These are phyloP conservation scores for Drosophila mulleri DNA, from an alignment of 2,888 invertebrate genomes.

Conservation along the genomic window DNA sequence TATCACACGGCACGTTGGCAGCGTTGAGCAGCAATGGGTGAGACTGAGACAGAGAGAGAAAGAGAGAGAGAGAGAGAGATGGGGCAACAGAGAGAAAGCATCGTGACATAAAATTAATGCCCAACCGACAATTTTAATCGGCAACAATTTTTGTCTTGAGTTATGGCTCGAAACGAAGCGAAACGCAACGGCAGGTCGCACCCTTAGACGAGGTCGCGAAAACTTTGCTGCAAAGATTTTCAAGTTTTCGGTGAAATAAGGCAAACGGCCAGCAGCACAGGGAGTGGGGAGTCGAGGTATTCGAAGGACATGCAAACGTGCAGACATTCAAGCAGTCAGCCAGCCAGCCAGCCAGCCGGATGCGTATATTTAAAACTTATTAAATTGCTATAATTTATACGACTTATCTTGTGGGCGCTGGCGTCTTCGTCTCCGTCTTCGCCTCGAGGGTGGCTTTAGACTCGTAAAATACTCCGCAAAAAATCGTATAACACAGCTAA, in stretches of 20 bases:
- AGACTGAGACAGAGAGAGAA: not conserved
- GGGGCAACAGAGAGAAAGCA: conserved; percentile 39
- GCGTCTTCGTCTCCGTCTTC: conserved; percentile 14
- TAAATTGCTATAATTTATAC: conserved; percentile 84
- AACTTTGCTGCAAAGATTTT: conserved; percentile 72
- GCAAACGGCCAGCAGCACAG: not conserved
- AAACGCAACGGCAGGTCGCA: conserved; percentile 24
- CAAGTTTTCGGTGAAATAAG: conserved; percentile 49
- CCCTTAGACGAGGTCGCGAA: conserved; percentile 45
- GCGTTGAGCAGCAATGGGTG: not conserved
- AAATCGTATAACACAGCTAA: conserved; percentile 62
- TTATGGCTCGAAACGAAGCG: conserved; percentile 63
- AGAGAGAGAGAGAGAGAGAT: conserved; percentile 30
- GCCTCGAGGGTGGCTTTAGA: conserved; percentile 68
- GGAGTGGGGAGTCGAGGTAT: not conserved
- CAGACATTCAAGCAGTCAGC: conserved; percentile 33
- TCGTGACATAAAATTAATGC: conserved; percentile 83
- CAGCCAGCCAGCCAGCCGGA: conserved; percentile 65
- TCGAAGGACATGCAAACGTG: conserved; percentile 21
- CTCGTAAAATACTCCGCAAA: conserved; percentile 40
- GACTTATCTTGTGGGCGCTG: conserved; percentile 76
- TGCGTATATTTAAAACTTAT: conserved; percentile 83
- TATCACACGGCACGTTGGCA: conserved; percentile 68
- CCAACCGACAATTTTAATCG: conserved; percentile 83
- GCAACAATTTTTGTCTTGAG: conserved; percentile 80